These are phyloP conservation scores for Psilopogon haemacephalus DNA, from an alignment of 2,113 vertebrate species.

Conservation along the genomic window DNA sequence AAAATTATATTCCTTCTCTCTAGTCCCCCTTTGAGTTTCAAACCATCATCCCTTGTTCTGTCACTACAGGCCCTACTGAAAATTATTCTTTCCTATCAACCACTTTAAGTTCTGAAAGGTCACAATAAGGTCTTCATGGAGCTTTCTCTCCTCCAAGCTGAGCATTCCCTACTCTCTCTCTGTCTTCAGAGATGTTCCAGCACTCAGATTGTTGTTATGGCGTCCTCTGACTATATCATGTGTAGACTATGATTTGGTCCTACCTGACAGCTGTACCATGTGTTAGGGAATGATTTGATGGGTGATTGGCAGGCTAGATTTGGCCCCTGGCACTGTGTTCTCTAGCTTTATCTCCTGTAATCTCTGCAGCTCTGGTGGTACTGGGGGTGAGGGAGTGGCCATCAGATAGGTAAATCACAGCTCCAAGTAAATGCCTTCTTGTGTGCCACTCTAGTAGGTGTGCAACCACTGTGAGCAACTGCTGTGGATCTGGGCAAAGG, in stretches of 20 bases:
- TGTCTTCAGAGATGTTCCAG: too few relatives aligned
- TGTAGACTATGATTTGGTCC: neutral
- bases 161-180: too few relatives aligned
- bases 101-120: too few relatives aligned
- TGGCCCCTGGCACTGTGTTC: neutral
- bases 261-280: neutral
- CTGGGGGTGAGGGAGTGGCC: neutral
- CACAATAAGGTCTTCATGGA: too few relatives aligned
- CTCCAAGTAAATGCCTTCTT: neutral
- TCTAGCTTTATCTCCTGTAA: neutral
- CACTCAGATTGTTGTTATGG: too few relatives aligned
- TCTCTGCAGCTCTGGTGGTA: neutral
- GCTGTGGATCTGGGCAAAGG: neutral
- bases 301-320: neutral
- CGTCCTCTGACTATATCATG: fast-evolving
- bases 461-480: neutral
- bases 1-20: too few relatives aligned
- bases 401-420: neutral
- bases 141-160: too few relatives aligned
- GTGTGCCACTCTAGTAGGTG: neutral
- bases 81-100: too few relatives aligned
- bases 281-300: too few relatives aligned
- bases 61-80: too few relatives aligned
- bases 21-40: too few relatives aligned
- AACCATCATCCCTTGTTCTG: too few relatives aligned